phyloP scores from a whole-genome alignment of 1,140 invertebrate species.

The Ceratina japonica region DNA sequence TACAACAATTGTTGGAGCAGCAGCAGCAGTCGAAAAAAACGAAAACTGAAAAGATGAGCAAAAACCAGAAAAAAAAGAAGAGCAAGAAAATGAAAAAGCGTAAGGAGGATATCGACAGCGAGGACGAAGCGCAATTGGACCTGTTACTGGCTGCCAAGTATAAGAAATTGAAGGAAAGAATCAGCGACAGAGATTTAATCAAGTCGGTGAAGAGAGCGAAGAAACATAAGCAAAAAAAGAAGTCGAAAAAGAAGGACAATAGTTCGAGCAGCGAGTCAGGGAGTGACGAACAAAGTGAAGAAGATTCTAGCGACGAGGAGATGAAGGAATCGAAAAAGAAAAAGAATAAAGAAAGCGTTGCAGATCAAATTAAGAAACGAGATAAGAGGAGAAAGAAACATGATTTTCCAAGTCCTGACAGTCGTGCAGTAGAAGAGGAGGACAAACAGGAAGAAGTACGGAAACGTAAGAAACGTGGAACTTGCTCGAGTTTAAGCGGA shows the following conservation, averaged over 20 bases:
- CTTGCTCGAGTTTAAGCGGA: slow-evolving; percentile 29
- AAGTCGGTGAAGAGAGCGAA: slow-evolving; percentile 72
- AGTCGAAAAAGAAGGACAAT: slow-evolving; percentile 40
- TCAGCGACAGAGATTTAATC: slow-evolving; percentile 69
- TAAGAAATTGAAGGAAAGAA: slow-evolving; percentile 74
- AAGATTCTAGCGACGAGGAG: slow-evolving; percentile 47
- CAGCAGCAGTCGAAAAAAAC: slow-evolving; percentile 76
- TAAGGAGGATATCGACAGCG: slow-evolving; percentile 74
- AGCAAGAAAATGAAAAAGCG: slow-evolving; percentile 81
- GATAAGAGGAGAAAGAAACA: slow-evolving; percentile 15
- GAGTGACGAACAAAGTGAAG: slow-evolving; percentile 45
- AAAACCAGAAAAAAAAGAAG: not conserved
- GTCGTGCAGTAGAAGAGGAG: not conserved
- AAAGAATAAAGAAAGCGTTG: slow-evolving; percentile 40
- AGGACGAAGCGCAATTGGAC: slow-evolving; percentile 73
- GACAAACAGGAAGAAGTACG: slow-evolving; percentile 33
- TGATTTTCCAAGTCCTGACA: too few species aligned
- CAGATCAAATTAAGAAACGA: slow-evolving; percentile 30
- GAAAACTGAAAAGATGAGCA: slow-evolving; percentile 62
- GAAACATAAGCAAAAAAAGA: slow-evolving; percentile 60
- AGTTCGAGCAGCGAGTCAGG: slow-evolving; percentile 48
- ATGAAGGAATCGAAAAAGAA: slow-evolving; percentile 45
- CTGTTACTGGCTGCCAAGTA: slow-evolving; percentile 73
- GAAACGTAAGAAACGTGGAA: not conserved
- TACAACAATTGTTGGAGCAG: slow-evolving; percentile 87